phyloP scores from a whole-genome alignment of 1,140 invertebrate species.

The Trachelipus rathkii region DNA sequence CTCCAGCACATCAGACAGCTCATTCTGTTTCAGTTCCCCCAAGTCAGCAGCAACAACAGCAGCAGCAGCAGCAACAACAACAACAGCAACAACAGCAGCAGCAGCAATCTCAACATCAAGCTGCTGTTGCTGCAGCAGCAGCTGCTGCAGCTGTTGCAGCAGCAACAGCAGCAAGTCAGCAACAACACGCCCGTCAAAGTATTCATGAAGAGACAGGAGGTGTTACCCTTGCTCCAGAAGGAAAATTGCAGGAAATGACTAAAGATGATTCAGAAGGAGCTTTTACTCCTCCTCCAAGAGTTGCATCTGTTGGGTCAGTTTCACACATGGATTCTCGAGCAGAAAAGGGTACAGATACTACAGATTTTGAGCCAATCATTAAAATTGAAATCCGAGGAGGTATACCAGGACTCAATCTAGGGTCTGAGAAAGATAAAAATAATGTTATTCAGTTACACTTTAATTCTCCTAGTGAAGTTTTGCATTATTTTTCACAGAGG shows the following conservation, averaged over 20 bases:
- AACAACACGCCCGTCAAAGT: constrained; percentile 34
- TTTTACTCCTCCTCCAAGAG: constrained; percentile 44
- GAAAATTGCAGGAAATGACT: constrained; percentile 43
- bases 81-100: constrained; percentile 11
- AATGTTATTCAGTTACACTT: constrained; percentile 43
- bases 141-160: constrained; percentile 29
- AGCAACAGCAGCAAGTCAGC: constrained; percentile 35
- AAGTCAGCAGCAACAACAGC: constrained; percentile 39
- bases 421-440: constrained; percentile 43
- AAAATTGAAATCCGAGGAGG: constrained; percentile 45
- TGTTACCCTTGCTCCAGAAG: constrained; percentile 29
- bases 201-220: constrained; percentile 22
- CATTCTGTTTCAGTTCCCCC: constrained; percentile 34
- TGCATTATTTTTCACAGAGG: constrained; percentile 45
- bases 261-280: constrained; percentile 44
- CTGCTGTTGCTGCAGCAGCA: constrained; percentile 28
- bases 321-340: constrained; percentile 36
- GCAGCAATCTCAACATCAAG: constrained; percentile 21
- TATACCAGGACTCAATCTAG: constrained; percentile 40
- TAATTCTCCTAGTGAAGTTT: constrained; percentile 43
- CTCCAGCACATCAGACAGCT: constrained; percentile 28
- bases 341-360: constrained; percentile 45
- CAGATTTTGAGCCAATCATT: constrained; percentile 44
- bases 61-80: constrained; percentile 24
- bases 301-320: constrained; percentile 33